Percentiles rank a stretch among this genome's conserved stretches.
Conservation (phyloP, 2,888 invertebrate genomes). For the Agonopterix heracliana region DNA sequence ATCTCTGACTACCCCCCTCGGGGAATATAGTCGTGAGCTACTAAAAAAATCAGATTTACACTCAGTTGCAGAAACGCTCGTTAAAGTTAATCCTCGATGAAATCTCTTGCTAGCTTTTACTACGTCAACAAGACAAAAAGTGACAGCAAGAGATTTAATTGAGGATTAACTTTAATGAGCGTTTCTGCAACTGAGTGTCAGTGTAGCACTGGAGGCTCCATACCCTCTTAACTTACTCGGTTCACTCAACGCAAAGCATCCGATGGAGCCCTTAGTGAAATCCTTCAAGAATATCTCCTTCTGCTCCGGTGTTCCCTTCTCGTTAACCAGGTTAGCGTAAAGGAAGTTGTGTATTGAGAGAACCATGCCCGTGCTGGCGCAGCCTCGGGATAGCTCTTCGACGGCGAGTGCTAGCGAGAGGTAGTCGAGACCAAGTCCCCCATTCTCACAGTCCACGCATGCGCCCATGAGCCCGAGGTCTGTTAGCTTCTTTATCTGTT, state of each 20-base stretch:
- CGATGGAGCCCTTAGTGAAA: conserved; percentile 79
- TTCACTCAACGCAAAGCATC: conserved; percentile 89
- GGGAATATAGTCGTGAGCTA: too few species aligned
- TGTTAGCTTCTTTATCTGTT: conserved; percentile 80
- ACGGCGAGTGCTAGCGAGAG: conserved; percentile 83
- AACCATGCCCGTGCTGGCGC: conserved; percentile 86
- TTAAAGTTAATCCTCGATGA: too few species aligned
- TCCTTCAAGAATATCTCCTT: conserved; percentile 79
- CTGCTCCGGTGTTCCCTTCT: conserved; percentile 79
- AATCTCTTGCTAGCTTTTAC: too few species aligned
- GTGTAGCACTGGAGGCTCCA: too few species aligned
- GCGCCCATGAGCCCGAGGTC: conserved; percentile 83
- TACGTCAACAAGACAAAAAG: too few species aligned
- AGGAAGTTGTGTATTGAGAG: conserved; percentile 87
- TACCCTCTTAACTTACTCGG: conserved; percentile 80
- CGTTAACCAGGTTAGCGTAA: conserved; percentile 81
- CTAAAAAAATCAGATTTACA: too few species aligned
- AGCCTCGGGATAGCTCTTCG: conserved; percentile 86
- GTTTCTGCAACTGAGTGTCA: too few species aligned
- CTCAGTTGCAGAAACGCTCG: too few species aligned
- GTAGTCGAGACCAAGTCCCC: conserved; percentile 82
- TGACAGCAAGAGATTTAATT: too few species aligned
- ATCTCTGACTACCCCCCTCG: too few species aligned
- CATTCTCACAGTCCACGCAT: conserved; percentile 77
- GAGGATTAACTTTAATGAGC: too few species aligned